Conservation (phyloP, 2,797 vertebrate species). For the Salmo trutta region DNA sequence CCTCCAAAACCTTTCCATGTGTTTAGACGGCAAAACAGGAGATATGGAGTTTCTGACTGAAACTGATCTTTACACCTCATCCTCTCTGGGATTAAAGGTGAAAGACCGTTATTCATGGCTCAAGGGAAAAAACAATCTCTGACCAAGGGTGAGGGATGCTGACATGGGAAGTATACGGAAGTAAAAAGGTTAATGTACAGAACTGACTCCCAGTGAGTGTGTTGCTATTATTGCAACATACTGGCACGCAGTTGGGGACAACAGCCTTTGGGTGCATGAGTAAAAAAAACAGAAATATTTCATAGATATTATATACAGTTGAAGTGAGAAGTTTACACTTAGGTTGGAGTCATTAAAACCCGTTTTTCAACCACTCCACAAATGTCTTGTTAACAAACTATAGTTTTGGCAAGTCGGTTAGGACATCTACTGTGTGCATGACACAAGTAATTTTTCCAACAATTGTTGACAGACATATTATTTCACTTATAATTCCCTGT, state of each 20-base stretch:
- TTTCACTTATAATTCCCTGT: no score
- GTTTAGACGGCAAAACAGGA: conserved; percentile 7
- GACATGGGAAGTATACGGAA: neutral
- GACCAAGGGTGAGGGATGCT: neutral
- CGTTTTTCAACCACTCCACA: no score
- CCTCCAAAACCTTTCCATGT: neutral
- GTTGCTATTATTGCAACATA: neutral
- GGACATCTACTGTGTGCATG: no score
- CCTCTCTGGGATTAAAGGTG: neutral
- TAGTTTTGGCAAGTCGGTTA: no score
- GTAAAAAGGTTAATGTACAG: no score
- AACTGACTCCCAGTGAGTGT: neutral
- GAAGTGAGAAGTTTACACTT: no score
- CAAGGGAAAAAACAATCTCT: neutral
- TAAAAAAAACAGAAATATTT: no score
- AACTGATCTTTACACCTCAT: neutral
- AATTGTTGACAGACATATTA: no score
- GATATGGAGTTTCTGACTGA: neutral
- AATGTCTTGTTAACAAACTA: no score
- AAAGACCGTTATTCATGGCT: neutral
- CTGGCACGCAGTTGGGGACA: neutral
- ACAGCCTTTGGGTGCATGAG: neutral
- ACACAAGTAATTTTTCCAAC: no score
- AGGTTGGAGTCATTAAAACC: no score
- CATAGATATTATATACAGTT: no score